These are phyloP conservation scores for Solenopsis fugax DNA, from an alignment of 1,140 invertebrate species.

Conservation along the genomic window DNA sequence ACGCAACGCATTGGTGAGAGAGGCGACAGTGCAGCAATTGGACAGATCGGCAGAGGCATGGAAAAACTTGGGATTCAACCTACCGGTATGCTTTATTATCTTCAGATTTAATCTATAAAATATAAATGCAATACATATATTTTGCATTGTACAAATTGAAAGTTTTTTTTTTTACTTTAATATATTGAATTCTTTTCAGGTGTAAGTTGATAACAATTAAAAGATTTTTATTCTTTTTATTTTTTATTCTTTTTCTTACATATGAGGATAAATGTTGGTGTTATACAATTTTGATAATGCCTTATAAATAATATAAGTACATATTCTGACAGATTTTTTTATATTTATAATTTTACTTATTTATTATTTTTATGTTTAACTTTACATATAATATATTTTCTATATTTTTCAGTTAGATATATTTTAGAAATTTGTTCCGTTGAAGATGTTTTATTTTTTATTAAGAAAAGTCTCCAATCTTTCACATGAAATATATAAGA, in stretches of 20 bases:
- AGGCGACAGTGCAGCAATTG: neutral
- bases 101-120: neutral
- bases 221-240: neutral
- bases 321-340: too few species aligned
- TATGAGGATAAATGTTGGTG: neutral
- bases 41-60: neutral
- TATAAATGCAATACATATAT: neutral
- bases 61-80: slow-evolving; percentile 23
- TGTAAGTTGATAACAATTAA: neutral
- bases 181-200: neutral
- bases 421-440: neutral
- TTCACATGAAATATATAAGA: too few species aligned
- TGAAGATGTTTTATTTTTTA: neutral
- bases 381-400: too few species aligned
- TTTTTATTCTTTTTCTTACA: neutral
- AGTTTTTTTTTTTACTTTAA: neutral
- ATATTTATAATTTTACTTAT: too few species aligned
- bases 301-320: too few species aligned
- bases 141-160: neutral
- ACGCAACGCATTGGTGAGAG: neutral
- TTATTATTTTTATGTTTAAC: too few species aligned
- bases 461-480: too few species aligned
- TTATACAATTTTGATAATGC: neutral
- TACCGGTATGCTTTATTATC: neutral
- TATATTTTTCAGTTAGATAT: neutral